phyloP scores from a whole-genome alignment of 2,797 vertebrate genomes.

The Luscinia megarhynchos region DNA sequence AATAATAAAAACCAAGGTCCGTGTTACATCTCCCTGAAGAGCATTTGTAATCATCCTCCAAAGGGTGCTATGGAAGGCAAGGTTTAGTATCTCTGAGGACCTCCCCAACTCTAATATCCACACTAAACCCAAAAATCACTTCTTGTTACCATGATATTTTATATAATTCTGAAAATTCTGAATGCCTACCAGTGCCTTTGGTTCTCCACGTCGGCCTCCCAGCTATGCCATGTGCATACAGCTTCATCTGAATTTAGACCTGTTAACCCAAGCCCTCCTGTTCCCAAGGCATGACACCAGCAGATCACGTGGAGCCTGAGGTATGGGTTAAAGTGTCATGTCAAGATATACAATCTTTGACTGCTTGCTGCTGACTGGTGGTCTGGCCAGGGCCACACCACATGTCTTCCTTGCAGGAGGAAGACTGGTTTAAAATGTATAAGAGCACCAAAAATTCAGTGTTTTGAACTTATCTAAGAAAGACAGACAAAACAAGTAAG shows the following conservation, averaged over 20 bases:
- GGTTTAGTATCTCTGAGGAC: neutral
- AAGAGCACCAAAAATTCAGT: neutral
- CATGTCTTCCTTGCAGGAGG: neutral
- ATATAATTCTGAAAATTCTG: neutral
- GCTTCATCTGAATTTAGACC: neutral
- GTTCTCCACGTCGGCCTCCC: neutral
- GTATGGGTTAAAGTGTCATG: neutral
- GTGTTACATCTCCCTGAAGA: neutral
- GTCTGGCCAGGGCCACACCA: neutral
- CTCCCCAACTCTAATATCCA: neutral
- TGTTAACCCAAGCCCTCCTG: neutral
- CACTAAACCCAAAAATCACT: neutral
- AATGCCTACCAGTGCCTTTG: neutral
- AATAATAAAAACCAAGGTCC: neutral
- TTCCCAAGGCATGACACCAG: neutral
- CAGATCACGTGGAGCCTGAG: neutral
- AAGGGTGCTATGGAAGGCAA: neutral
- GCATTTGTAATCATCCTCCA: neutral
- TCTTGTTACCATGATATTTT: neutral
- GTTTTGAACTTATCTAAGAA: neutral
- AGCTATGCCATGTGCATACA: neutral
- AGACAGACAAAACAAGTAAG: neutral
- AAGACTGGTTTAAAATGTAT: neutral
- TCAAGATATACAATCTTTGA: too few relatives aligned
- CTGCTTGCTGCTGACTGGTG: neutral